Percentiles rank a stretch among this genome's conserved stretches.
Evolutionary conservation across 2,888 invertebrate genomes (phyloP).

Genomic region (Myopa tessellatipennis): DNA sequence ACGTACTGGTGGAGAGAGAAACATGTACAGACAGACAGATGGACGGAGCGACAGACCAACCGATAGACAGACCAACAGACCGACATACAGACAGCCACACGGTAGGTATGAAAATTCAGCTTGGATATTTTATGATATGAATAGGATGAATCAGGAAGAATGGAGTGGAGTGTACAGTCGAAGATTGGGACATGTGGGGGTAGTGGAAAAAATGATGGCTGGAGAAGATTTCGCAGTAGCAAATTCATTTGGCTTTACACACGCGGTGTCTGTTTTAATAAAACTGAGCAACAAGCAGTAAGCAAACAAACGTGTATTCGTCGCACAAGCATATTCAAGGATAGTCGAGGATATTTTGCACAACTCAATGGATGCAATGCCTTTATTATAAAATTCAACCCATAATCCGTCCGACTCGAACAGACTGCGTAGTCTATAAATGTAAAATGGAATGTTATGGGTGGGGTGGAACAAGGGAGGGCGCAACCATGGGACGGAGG

Average conservation of each 20-base stretch:
- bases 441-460: background rate
- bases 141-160: background rate
- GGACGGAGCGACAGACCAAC: constrained; percentile 36
- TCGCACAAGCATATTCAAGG: constrained; percentile 10
- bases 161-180: background rate
- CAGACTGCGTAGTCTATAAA: background rate
- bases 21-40: background rate
- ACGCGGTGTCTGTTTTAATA: constrained; percentile 41
- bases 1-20: background rate
- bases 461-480: background rate
- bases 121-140: constrained; percentile 14
- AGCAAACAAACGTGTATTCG: constrained; percentile 37
- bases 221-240: constrained; percentile 13
- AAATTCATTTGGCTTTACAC: constrained; percentile 42
- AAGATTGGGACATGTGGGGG: background rate
- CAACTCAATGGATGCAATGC: constrained; percentile 43
- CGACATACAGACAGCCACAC: constrained; percentile 11
- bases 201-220: constrained; percentile 6
- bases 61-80: constrained; percentile 17
- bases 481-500: background rate
- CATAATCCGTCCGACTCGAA: constrained; percentile 49
- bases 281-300: constrained; percentile 45
- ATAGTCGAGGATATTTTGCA: constrained; percentile 37
- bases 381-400: constrained; percentile 49
- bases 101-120: background rate